phyloP scores from a whole-genome alignment of 2,888 invertebrate genomes.

The Nephrotoma appendiculata region DNA sequence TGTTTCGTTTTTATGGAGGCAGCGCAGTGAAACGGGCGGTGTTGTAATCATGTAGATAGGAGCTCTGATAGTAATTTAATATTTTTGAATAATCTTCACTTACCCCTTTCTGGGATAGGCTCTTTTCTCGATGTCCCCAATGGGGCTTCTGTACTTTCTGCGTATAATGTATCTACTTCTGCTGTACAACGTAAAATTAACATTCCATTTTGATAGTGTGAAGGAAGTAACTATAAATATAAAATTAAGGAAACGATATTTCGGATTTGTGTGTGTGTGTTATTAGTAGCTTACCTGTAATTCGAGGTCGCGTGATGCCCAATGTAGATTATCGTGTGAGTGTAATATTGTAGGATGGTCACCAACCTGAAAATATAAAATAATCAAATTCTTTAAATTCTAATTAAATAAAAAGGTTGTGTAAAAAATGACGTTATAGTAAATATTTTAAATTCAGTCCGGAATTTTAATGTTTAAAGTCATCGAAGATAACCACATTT shows the following conservation, averaged over 20 bases:
- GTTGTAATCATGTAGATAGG: too few relatives aligned
- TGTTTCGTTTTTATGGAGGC: too few relatives aligned
- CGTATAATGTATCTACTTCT: conserved; percentile 18
- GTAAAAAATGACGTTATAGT: too few relatives aligned
- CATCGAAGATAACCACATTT: too few relatives aligned
- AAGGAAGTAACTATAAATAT: conserved; percentile 16
- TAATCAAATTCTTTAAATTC: too few relatives aligned
- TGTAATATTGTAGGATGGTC: conserved; percentile 17
- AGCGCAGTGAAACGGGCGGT: too few relatives aligned
- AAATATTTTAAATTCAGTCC: too few relatives aligned
- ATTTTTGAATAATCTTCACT: conserved; percentile 6
- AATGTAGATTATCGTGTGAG: conserved; percentile 17
- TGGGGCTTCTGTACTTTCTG: conserved; percentile 18
- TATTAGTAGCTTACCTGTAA: conserved; percentile 15
- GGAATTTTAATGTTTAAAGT: too few relatives aligned
- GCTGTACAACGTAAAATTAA: conserved; percentile 18
- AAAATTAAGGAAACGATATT: background rate
- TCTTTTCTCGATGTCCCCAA: conserved; percentile 19
- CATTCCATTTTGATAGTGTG: conserved; percentile 19
- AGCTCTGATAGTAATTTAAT: background rate
- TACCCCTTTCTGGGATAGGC: conserved; percentile 20
- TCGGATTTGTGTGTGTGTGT: background rate
- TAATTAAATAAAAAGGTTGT: too few relatives aligned
- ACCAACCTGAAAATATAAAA: conserved; percentile 16
- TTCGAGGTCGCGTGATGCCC: conserved; percentile 18